Base-by-base conservation (phyloP, 2,797 vertebrate species). In the Babyrousa celebensis region DNA sequence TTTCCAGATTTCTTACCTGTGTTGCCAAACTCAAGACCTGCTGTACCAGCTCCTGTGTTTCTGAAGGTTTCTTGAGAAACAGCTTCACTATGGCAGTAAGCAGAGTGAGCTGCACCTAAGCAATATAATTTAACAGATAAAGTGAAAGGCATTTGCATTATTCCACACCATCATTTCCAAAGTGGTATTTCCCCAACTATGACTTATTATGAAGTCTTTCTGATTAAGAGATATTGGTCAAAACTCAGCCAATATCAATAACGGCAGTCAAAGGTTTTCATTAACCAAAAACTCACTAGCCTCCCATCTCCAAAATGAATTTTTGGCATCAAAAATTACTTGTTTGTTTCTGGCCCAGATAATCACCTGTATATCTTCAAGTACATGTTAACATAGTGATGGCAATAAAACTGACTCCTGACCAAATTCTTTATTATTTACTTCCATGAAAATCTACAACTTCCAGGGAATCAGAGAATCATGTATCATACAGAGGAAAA, bases 1-100 rank as follows among this genome's bases (percentile, higher is more conserved):
- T 82, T 91, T 75, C 52, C 54, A 82, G 92, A 36, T 80, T 85
- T 91, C 98, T 98, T 97, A 99, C 99, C 99, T 99, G 99, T 2
- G 99, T 99, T 95, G 99, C 99, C 97, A 99, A 98, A 97, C 99
- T 99, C 97, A 99, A 99, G 74, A 99, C 99, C 98, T 99, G 99
- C 98, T 99, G 99, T 65, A 99, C 99, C 97, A 99, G 97, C 98
- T 99, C 99, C 98, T 99, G 99, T 0, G 99, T 99, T 98, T 99
- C 99, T 0, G 99, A 99, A 3, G 99, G 99, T 97, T 99, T 99
- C 98, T 99, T 99, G 74, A 99, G 98, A 98, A 99, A 99, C 65
- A 99, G 98, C 98, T 99, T 99, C 97, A 99, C 99, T 54, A 99
- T 99, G 52, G 99, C 99, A 0, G 99, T 99, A 97, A 99, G 99